Conservation (phyloP, 2,797 vertebrate species). For the Morelia viridis region DNA sequence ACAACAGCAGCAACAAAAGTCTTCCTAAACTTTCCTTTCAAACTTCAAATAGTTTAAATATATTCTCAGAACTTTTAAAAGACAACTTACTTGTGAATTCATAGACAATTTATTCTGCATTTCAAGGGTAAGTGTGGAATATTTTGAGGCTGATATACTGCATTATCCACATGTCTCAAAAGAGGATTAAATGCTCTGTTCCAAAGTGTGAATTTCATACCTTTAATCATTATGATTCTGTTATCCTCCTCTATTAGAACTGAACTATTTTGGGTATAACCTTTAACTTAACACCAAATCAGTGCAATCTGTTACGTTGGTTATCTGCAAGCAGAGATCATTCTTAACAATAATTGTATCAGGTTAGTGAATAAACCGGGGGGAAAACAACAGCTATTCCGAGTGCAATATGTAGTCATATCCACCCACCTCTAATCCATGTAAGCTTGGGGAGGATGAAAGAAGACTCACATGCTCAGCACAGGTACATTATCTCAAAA, state of each 20-base stretch:
- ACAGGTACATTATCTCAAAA: slow-evolving; percentile 15
- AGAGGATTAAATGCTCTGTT: slow-evolving; percentile 12
- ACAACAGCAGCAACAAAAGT: not conserved
- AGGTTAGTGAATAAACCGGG: not conserved
- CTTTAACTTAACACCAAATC: slow-evolving; percentile 16
- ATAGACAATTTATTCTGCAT: slow-evolving; percentile 24
- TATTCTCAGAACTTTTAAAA: not conserved
- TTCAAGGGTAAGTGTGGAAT: not conserved
- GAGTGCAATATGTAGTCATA: slow-evolving; percentile 7
- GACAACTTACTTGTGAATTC: slow-evolving; percentile 26
- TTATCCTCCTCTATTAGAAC: not conserved
- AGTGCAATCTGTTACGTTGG: not conserved
- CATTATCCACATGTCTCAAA: slow-evolving; percentile 28
- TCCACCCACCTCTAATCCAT: slow-evolving; percentile 22
- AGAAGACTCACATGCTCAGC: not conserved
- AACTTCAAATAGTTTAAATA: not conserved
- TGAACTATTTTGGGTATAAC: not conserved
- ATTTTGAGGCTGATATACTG: not conserved
- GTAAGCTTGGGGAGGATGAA: slow-evolving; percentile 9
- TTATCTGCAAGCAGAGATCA: slow-evolving; percentile 8
- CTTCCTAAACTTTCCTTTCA: no score
- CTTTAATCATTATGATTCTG: slow-evolving; percentile 8
- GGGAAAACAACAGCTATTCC: slow-evolving; percentile 13
- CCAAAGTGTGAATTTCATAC: slow-evolving; percentile 23
- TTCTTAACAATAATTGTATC: slow-evolving; percentile 19